These are phyloP conservation scores for Canis aureus DNA, from an alignment of 2,113 vertebrate genomes.

Conservation along the genomic window DNA sequence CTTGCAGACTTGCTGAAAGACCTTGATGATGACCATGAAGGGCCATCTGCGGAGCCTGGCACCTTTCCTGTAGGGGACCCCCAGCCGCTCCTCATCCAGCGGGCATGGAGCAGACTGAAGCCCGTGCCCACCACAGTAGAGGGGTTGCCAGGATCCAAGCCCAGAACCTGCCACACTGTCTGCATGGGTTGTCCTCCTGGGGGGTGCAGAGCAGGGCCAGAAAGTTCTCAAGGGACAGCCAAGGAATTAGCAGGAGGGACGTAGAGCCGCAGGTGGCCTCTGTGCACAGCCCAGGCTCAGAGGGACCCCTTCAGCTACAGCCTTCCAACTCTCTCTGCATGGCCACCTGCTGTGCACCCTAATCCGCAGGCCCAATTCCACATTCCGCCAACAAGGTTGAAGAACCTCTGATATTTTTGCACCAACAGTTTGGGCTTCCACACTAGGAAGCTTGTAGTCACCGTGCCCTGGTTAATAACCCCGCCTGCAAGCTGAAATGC, in stretches of 20 bases:
- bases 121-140: fast-evolving
- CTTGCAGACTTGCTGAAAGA: not conserved
- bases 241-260: not conserved
- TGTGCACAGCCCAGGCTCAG: not conserved
- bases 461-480: not conserved
- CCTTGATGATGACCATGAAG: fast-evolving
- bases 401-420: not conserved
- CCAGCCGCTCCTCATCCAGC: not conserved
- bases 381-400: too few relatives aligned
- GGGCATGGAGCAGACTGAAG: not conserved
- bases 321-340: not conserved
- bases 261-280: not conserved
- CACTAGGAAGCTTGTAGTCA: not conserved
- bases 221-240: not conserved
- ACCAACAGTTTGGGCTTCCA: not conserved
- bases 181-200: not conserved
- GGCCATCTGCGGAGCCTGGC: not conserved
- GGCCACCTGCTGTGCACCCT: not conserved
- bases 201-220: not conserved
- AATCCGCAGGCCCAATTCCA: not conserved
- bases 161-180: not conserved
- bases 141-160: not conserved
- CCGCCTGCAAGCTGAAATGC: not conserved
- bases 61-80: not conserved
- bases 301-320: not conserved